Base-by-base conservation (phyloP, 2,797 vertebrate species). In the Pogonophryne albipinna region DNA sequence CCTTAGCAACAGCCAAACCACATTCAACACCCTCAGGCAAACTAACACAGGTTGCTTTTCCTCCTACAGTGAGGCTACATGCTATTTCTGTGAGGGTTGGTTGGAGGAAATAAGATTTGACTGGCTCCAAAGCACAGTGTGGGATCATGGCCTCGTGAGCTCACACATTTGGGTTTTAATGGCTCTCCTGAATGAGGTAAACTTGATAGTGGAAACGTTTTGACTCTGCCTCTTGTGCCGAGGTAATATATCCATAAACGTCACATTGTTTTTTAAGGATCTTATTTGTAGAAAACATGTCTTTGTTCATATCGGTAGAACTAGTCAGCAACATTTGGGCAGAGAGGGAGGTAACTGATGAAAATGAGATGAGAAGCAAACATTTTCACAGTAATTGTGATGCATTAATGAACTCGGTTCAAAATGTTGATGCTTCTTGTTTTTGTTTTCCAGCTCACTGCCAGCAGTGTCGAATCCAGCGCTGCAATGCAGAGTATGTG, bases 401-500 rank as follows among this genome's bases (percentile, higher is more conserved):
- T 38, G 34, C 34, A 38, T 38, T 38, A 38, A 38, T 38, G 34
- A 38, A 38, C 34, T 38, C 34, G 2, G 34, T 38, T 38, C 34
- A 51, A 71, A 66, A 66, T 27, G 27, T 44, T 80, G 7, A 87
- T 4, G 10, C 10, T 23, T 3, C 10, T 47, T 53, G 4, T 74
- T 61, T 51, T 73, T 70, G 20, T 70, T 52, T 83, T 83, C 3
- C 89, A 96, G 95, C 87, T 76, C 91, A 91, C 83, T 95, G 95
- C 88, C 95, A 96, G 87, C 94, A 94, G 91, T 96, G 95, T 87
- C 93, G 94, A 70, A 96, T 96, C 74, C 95, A 96, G 87, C 92
- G 93, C 74, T 96, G 95, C 85, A 96, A 96, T 58, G 71, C 96
- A 0, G 94, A 96, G 62, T 96, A 95, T 9, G 94, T 96, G 84